These are phyloP conservation scores for Marasmarcha lunaedactyla DNA, from an alignment of 2,888 invertebrate genomes.

Conservation along the genomic window DNA sequence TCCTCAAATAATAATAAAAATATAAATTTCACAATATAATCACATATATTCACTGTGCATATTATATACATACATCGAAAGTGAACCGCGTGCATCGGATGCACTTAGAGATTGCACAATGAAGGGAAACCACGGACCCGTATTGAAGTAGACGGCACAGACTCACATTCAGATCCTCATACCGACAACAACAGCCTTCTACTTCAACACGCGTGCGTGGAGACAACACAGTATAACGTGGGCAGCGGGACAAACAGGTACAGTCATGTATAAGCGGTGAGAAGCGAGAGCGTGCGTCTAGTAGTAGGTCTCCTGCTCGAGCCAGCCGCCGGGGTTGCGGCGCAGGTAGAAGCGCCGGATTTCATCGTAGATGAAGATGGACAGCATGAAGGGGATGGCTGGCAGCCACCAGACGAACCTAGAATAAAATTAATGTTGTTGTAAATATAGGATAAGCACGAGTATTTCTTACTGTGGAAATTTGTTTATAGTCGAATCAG, in stretches of 20 bases:
- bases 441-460: too few relatives aligned
- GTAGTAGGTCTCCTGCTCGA: slow-evolving; percentile 99
- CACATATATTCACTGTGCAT: slow-evolving; percentile 60
- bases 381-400: slow-evolving; percentile 96
- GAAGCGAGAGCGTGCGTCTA: slow-evolving; percentile 70
- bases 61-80: slow-evolving; percentile 54
- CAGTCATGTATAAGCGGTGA: slow-evolving; percentile 27
- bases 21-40: slow-evolving; percentile 40
- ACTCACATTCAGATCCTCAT: too few relatives aligned
- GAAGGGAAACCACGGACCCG: too few relatives aligned
- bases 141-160: slow-evolving; percentile 18
- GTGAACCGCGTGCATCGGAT: slow-evolving; percentile 20
- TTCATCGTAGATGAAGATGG: slow-evolving; percentile 99
- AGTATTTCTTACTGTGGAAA: background rate
- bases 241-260: too few relatives aligned
- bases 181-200: too few relatives aligned
- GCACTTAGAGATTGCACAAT: slow-evolving; percentile 25
- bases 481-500: too few relatives aligned
- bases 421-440: slow-evolving; percentile 12
- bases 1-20: slow-evolving; percentile 35
- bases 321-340: slow-evolving; percentile 98
- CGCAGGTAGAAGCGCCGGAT: slow-evolving; percentile 96
- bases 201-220: too few relatives aligned
- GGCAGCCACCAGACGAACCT: slow-evolving; percentile 99
- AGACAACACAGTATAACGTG: too few relatives aligned